A percentile compares a stretch with the other conserved stretches of the same genome.
Evolutionary conservation across 2,888 invertebrate genomes (phyloP).

Genomic region (Meiosimyza platycephala): DNA sequence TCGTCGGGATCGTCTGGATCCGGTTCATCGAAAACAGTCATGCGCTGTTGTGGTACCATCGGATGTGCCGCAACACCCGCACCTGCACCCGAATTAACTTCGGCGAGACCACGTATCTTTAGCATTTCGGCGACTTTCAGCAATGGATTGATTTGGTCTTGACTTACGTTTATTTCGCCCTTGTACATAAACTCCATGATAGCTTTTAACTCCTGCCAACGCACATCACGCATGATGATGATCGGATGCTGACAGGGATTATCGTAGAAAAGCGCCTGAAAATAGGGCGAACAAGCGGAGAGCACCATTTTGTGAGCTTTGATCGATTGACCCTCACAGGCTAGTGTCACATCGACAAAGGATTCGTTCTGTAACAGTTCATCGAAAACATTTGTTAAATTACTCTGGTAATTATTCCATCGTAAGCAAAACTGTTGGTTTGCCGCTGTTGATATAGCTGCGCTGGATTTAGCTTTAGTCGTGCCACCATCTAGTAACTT

Average conservation of each 20-base stretch:
- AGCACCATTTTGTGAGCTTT: slow-evolving; percentile 95
- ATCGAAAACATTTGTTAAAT: slow-evolving; percentile 84
- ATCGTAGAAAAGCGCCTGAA: slow-evolving; percentile 89
- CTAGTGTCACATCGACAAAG: slow-evolving; percentile 91
- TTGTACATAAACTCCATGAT: slow-evolving; percentile 96
- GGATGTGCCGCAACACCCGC: slow-evolving; percentile 48
- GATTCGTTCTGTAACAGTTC: slow-evolving; percentile 89
- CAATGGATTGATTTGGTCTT: slow-evolving; percentile 89
- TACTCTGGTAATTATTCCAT: slow-evolving; percentile 94
- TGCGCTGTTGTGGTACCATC: slow-evolving; percentile 58
- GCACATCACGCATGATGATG: slow-evolving; percentile 90
- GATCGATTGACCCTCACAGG: slow-evolving; percentile 90
- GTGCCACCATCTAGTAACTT: too few relatives aligned
- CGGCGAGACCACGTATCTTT: slow-evolving; percentile 87
- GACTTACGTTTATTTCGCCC: slow-evolving; percentile 93
- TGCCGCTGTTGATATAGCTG: slow-evolving; percentile 26
- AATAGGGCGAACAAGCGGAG: slow-evolving; percentile 93
- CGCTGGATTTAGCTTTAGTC: slow-evolving; percentile 34
- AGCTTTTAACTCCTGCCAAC: slow-evolving; percentile 89
- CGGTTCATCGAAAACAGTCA: slow-evolving; percentile 60
- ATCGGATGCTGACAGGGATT: slow-evolving; percentile 95
- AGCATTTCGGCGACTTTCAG: slow-evolving; percentile 87
- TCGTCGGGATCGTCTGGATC: slow-evolving; percentile 73
- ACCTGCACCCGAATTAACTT: slow-evolving; percentile 71
- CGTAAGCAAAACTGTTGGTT: slow-evolving; percentile 88